These are phyloP conservation scores for Stegana nigrithorax DNA, from an alignment of 2,888 invertebrate genomes.

Conservation along the genomic window DNA sequence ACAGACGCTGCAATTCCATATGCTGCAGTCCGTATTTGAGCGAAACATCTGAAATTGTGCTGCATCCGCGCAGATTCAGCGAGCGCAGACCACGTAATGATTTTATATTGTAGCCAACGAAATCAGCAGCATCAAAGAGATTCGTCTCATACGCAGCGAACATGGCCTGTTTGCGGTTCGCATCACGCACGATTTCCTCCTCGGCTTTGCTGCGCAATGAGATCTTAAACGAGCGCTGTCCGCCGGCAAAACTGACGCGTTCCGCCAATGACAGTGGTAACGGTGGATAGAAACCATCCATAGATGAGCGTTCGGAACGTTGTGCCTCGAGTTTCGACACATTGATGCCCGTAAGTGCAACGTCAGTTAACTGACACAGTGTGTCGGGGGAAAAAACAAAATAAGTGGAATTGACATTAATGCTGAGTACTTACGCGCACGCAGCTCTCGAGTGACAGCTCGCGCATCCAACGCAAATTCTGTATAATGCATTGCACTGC, in stretches of 20 bases:
- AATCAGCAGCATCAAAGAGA: slow-evolving; percentile 50
- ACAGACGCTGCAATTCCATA: slow-evolving; percentile 73
- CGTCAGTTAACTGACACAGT: slow-evolving; percentile 71
- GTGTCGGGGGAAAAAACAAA: background rate
- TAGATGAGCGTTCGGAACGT: slow-evolving; percentile 32
- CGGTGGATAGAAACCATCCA: slow-evolving; percentile 51
- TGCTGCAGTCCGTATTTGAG: slow-evolving; percentile 77
- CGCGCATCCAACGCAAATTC: slow-evolving; percentile 72
- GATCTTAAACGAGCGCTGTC: slow-evolving; percentile 67
- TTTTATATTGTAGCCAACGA: slow-evolving; percentile 70
- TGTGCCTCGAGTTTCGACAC: slow-evolving; percentile 44
- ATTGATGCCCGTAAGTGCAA: slow-evolving; percentile 76
- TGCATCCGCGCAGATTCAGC: slow-evolving; percentile 77
- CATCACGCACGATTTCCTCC: slow-evolving; percentile 77
- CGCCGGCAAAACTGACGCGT: slow-evolving; percentile 35
- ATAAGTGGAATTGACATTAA: background rate
- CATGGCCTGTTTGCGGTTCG: slow-evolving; percentile 74
- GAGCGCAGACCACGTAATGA: slow-evolving; percentile 71
- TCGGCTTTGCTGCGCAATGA: slow-evolving; percentile 77
- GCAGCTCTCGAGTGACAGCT: slow-evolving; percentile 76
- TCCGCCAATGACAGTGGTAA: slow-evolving; percentile 37
- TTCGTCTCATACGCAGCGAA: slow-evolving; percentile 73
- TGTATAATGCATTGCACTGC: slow-evolving; percentile 77
- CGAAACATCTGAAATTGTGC: slow-evolving; percentile 79
- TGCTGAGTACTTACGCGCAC: slow-evolving; percentile 49